Percentiles rank a stretch among this genome's conserved stretches.
Evolutionary conservation across 2,888 invertebrate species (phyloP).

Genomic region (Odontocolon sp.): DNA sequence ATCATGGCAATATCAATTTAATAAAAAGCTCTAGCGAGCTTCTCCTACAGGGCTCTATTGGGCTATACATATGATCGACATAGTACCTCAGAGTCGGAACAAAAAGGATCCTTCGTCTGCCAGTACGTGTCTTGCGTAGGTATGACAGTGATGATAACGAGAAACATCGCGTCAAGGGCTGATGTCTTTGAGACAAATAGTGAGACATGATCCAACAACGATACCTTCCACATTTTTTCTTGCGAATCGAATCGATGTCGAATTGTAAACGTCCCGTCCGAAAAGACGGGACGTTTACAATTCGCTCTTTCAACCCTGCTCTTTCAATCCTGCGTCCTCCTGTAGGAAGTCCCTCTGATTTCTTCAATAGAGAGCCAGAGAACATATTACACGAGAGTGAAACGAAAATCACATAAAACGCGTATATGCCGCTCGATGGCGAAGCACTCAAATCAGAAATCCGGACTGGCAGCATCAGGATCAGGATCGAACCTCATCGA

Average conservation of each 20-base stretch:
- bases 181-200: neutral
- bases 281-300: no score
- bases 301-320: no score
- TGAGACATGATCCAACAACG: neutral
- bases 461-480: constrained; percentile 64
- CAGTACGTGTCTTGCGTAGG: neutral
- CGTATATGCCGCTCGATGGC: constrained; percentile 64
- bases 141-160: neutral
- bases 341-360: neutral
- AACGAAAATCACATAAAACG: constrained; percentile 11
- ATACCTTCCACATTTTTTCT: neutral
- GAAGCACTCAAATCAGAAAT: constrained; percentile 74
- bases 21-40: constrained; percentile 66
- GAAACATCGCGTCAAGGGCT: neutral
- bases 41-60: neutral
- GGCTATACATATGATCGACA: constrained; percentile 63
- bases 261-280: neutral
- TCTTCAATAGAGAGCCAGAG: neutral
- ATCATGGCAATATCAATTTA: constrained; percentile 68
- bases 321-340: no score
- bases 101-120: neutral
- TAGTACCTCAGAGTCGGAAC: neutral
- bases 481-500: constrained; percentile 65
- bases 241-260: neutral
- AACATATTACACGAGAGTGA: neutral